phyloP scores from a whole-genome alignment of 2,113 vertebrate species.

The Colistium nudipinnis region DNA sequence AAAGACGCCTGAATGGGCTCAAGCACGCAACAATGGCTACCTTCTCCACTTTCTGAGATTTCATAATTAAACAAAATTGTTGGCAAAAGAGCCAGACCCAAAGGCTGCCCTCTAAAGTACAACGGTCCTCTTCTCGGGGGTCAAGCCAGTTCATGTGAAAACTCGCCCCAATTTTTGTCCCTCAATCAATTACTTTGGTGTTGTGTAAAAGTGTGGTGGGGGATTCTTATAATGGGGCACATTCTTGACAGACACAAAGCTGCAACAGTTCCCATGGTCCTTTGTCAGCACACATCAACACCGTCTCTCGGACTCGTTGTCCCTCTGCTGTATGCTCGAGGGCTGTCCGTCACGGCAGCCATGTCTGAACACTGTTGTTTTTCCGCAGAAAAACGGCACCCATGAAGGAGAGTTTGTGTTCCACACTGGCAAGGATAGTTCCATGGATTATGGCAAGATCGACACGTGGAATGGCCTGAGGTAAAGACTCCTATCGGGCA shows the following conservation, averaged over 20 bases:
- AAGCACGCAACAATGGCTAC: too few species aligned
- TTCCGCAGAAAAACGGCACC: conserved; percentile 91
- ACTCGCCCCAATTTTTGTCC: background rate
- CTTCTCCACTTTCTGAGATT: too few species aligned
- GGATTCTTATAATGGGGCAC: background rate
- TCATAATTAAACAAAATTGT: fast-evolving
- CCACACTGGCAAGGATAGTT: conserved; percentile 88
- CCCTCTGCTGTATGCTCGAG: background rate
- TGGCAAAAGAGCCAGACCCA: background rate
- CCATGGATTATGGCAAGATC: conserved; percentile 92
- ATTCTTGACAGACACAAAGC: conserved; percentile 9
- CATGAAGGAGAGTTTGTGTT: conserved; percentile 95
- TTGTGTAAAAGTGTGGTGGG: background rate
- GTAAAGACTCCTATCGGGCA: conserved; percentile 73
- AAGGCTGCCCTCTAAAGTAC: background rate
- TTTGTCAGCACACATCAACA: conserved; percentile 6
- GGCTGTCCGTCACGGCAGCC: background rate
- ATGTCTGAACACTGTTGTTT: conserved; percentile 30
- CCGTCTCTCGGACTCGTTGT: conserved; percentile 11
- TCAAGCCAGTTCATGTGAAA: background rate
- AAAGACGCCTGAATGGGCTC: background rate
- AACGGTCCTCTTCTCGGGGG: background rate
- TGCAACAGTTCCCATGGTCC: background rate
- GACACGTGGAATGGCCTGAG: conserved; percentile 94
- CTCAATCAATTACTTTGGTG: background rate